Conservation (phyloP, 1,140 invertebrate genomes). For the Tetramorium alpestre region DNA sequence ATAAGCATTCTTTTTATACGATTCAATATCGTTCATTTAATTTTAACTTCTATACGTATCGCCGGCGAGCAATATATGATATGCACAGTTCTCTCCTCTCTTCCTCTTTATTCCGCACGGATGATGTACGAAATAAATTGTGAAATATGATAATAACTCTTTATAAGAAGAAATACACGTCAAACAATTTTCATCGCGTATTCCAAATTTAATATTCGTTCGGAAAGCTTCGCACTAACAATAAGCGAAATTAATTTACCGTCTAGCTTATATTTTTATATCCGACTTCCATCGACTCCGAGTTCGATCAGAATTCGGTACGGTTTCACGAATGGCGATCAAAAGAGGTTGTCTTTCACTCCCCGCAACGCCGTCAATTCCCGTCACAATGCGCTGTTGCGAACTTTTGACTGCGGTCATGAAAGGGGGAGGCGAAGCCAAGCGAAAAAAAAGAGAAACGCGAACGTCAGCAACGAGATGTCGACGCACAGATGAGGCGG, state of each 20-base stretch:
- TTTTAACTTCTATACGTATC: not conserved
- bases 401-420: constrained; percentile 59
- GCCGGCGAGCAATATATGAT: not conserved
- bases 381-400: constrained; percentile 56
- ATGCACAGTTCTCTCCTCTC: not conserved
- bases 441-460: constrained; percentile 9
- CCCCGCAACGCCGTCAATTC: constrained; percentile 20
- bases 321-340: constrained; percentile 33
- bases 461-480: constrained; percentile 40
- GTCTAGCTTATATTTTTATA: constrained; percentile 3
- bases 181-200: not conserved
- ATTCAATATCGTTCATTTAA: constrained; percentile 5
- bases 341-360: constrained; percentile 15
- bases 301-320: constrained; percentile 18
- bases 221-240: not conserved
- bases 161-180: not conserved
- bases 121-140: not conserved
- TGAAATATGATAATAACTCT: constrained; percentile 24
- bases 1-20: not conserved
- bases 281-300: not conserved
- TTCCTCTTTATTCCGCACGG: not conserved
- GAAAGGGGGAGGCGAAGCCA: constrained; percentile 51
- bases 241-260: constrained; percentile 6
- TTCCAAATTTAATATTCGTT: constrained; percentile 4
- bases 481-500: constrained; percentile 27